Evolutionary conservation across 2,797 vertebrate species (phyloP).

Genomic region (Chrysocyon brachyurus): DNA sequence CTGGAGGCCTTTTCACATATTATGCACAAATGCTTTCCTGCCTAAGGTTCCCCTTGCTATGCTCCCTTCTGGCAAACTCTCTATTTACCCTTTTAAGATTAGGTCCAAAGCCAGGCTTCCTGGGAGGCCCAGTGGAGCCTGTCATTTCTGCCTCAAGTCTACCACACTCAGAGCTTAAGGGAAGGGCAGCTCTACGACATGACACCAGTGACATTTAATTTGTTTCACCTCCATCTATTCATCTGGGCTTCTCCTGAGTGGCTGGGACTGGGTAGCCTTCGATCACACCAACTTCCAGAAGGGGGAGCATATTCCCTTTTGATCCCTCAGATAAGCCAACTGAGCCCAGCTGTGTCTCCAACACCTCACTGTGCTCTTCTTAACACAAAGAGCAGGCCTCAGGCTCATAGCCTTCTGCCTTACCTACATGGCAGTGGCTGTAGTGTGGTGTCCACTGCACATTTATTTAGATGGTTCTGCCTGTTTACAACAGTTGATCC

Average conservation of each 20-base stretch:
- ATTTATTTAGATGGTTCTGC: background rate
- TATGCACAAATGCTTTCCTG: background rate
- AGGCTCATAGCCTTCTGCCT: background rate
- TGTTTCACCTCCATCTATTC: background rate
- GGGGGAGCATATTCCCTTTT: background rate
- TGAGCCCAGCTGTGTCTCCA: background rate
- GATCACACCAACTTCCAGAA: background rate
- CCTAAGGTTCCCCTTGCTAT: background rate
- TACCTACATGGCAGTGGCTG: background rate
- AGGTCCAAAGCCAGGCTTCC: background rate
- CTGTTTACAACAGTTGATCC: background rate
- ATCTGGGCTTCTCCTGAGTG: background rate
- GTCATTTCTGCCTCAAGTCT: background rate
- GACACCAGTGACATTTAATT: background rate
- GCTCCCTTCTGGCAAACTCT: background rate
- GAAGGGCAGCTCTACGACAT: background rate
- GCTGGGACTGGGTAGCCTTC: background rate
- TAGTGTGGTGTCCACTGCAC: background rate
- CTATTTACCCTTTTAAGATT: background rate
- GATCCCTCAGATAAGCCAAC: background rate
- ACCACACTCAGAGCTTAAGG: background rate
- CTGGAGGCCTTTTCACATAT: background rate
- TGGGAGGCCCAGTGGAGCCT: background rate
- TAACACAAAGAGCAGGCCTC: background rate
- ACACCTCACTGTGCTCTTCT: background rate